A percentile compares a stretch with the other conserved stretches of the same genome.
Evolutionary conservation across 2,113 vertebrate genomes (phyloP).

Genomic region (Charadrius vociferus): DNA sequence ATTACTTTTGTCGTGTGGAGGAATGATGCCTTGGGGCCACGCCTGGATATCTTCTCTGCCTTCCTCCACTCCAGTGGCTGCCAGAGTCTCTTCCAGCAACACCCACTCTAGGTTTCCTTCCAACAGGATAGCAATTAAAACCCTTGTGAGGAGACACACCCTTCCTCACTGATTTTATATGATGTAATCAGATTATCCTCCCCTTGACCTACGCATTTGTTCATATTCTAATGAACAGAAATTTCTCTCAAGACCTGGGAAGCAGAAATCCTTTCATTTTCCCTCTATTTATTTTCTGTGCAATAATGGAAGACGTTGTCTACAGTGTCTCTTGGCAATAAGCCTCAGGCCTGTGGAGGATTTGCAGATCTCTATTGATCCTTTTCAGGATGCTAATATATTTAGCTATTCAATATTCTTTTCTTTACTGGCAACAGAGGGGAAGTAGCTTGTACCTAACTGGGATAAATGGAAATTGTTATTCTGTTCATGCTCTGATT

Average conservation of each 20-base stretch:
- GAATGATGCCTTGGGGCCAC: not conserved
- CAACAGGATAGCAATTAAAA: not conserved
- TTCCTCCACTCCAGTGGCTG: not conserved
- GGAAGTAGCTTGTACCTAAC: not conserved
- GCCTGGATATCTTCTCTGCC: not conserved
- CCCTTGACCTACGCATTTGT: rapidly evolving
- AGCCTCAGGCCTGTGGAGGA: not conserved
- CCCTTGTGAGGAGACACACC: rapidly evolving
- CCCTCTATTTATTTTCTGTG: not conserved
- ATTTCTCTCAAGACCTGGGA: not conserved
- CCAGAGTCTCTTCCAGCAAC: not conserved
- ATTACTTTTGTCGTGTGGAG: not conserved
- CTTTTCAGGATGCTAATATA: not conserved
- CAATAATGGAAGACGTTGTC: not conserved
- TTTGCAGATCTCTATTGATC: not conserved
- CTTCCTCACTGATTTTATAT: not conserved
- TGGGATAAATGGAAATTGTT: not conserved
- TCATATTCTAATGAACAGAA: not conserved
- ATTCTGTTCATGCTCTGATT: not conserved
- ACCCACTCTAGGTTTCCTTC: not conserved
- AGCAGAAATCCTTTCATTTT: not conserved
- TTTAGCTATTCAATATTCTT: not conserved
- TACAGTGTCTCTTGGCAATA: not conserved
- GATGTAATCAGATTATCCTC: not conserved
- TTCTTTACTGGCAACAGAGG: not conserved